Base-by-base conservation (phyloP, 2,113 vertebrate genomes). In the Carollia perspicillata region DNA sequence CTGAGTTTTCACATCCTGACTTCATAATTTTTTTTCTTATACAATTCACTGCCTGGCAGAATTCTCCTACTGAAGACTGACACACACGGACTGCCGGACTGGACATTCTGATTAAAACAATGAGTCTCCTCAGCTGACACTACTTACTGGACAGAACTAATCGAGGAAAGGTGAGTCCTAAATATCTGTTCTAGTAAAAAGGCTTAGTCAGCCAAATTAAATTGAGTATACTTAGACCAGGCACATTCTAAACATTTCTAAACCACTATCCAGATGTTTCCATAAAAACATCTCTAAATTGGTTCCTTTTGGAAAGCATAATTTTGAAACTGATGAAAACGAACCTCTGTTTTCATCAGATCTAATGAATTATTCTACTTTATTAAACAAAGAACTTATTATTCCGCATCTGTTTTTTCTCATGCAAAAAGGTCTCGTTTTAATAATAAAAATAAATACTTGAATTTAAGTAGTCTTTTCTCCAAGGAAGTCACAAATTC, bases 1-100 rank as follows among this genome's bases (percentile, higher is more conserved):
- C 69, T 92, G 20, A 68, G 53, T 86, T 95, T 95, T 94, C 55
- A 40, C 93, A 81, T 75, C 66, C 84, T 97, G 81, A 89, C 68
- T 97, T 96, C 47, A 93, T 78, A 55, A 14, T 53, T 68, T 85
- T 85, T 90, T 92, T 96, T 77, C 63, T 90, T 94, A 95, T 92
- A 94, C 10, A 91, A 42, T 97, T 84, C 55, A 40, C 58, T 80
- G 33, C 58, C 93, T 97, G 92, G 78, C 63, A 96, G 30, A 89
- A 92, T 83, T 89, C 77, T 96, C 77, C 69, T 63, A 63, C 53
- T 44, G 66, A 97, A 85, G 20, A 88, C 51, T 72, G 74, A 95
- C 74, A 89, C 40, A 77, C 44, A 71, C 26, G 37, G 63, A 47
- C 49, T 94, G 18, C 55, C 6, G 5, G 58, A 51, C 68, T 96